These are phyloP conservation scores for Anhinga anhinga DNA, from an alignment of 2,113 vertebrate genomes.

Conservation along the genomic window DNA sequence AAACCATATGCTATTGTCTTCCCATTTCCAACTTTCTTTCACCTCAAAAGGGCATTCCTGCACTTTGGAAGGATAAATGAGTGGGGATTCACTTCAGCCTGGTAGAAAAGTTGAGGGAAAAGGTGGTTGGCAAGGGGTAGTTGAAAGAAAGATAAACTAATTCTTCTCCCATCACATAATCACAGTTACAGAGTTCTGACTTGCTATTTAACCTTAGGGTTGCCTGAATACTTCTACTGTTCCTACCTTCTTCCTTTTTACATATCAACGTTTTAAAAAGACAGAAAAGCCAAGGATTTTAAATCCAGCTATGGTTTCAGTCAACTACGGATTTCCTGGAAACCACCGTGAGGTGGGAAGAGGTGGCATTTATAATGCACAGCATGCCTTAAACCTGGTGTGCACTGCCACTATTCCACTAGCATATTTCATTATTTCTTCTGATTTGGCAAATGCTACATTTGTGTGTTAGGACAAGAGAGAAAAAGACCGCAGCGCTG, in stretches of 20 bases:
- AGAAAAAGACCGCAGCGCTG: not conserved
- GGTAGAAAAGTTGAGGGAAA: not conserved
- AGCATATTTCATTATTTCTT: not conserved
- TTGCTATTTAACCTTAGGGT: not conserved
- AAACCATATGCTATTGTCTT: not conserved
- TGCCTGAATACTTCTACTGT: not conserved
- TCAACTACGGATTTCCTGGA: not conserved
- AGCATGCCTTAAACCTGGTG: not conserved
- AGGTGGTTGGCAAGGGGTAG: not conserved
- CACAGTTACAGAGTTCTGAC: not conserved
- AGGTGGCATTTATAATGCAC: not conserved
- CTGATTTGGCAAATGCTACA: not conserved
- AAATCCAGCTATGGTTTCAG: not conserved
- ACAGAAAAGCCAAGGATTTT: not conserved
- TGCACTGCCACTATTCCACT: not conserved
- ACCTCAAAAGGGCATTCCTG: not conserved
- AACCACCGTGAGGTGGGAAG: not conserved
- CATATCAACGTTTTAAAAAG: not conserved
- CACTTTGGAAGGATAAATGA: not conserved
- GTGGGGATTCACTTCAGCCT: not conserved
- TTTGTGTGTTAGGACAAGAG: not conserved
- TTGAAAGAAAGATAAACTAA: not conserved
- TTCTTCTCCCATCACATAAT: not conserved
- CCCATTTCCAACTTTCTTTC: not conserved
- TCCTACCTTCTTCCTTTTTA: not conserved